Base-by-base conservation (phyloP, 2,888 invertebrate genomes). In the Heliothis peltigera region DNA sequence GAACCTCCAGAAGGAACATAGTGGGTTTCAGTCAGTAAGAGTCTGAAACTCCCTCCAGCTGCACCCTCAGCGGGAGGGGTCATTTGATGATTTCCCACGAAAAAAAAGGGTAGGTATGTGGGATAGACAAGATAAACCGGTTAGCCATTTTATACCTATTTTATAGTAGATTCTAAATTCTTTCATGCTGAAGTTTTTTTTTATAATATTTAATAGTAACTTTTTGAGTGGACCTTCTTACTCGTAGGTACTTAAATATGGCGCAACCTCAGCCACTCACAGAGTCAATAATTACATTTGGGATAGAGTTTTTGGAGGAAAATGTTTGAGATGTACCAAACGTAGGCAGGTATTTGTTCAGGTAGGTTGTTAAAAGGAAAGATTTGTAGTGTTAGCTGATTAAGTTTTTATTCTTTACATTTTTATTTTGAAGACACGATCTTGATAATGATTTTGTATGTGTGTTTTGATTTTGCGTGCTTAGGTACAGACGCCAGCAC, bases 231-330 rank as follows among this genome's bases (percentile, higher is more conserved):
- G 7, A 42, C 4, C 49, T 75, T 75, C 43, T 57, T 1, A 3
- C 1, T 4, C 0, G 0, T 6, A n/a, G 5, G n/a, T n/a, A n/a
- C 17, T 59, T 0, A n/a, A 8, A 21, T 15, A 17, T 51, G 48
- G 7, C 28, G 0, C 64, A 32, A 60, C 64, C 63, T 60, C 19
- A 68, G 70, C 63, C 68, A 70, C 71, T 72, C 63, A n/a, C n/a
- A 62, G 53, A 79, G 75, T 80, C 81, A 77, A 80, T 82, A 77
- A 82, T 82, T 80, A 81, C 80, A 80, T 82, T 82, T 66, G 32
- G 58, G 67, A 71, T 72, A 61, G 73, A 77, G 55, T 64, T 64
- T 69, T 70, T 64, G 68, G 60, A 64, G 63, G 57, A 66, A 69
- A 64, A 64, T 55, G 70, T 61, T 70, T 74, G 51, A 52, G 64